phyloP scores from a whole-genome alignment of 1,140 invertebrate species.

The Panulirus ornatus region DNA sequence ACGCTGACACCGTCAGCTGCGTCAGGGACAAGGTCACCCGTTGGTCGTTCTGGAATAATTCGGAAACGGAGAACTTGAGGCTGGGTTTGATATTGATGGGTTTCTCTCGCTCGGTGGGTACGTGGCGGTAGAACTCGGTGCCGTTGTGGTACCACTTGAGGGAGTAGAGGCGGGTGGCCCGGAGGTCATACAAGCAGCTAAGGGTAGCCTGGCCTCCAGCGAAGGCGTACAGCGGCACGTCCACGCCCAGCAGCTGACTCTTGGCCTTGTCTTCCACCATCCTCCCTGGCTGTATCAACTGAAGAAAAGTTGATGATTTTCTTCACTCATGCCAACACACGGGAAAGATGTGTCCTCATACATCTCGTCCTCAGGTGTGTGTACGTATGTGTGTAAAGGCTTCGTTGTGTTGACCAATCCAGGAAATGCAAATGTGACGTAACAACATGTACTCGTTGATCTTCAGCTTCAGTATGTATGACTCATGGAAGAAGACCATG shows the following conservation, averaged over 20 bases:
- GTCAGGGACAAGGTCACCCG: constrained; percentile 38
- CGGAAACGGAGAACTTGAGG: background rate
- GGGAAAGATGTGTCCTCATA: background rate
- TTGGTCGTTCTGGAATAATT: constrained; percentile 33
- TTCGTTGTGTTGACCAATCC: no score
- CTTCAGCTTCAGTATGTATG: no score
- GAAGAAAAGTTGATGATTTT: background rate
- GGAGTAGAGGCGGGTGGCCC: constrained; percentile 26
- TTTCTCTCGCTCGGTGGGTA: constrained; percentile 23
- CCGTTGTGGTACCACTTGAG: constrained; percentile 25
- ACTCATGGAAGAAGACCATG: no score
- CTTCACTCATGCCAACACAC: background rate
- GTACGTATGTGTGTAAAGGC: background rate
- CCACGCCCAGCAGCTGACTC: background rate
- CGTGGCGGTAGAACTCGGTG: no score
- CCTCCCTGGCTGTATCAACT: background rate
- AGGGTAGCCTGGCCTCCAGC: background rate
- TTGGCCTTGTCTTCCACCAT: background rate
- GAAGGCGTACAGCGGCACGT: background rate
- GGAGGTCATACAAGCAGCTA: background rate
- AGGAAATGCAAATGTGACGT: no score
- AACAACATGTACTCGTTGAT: no score
- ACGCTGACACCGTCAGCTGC: constrained; percentile 8
- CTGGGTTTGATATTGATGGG: constrained; percentile 7
- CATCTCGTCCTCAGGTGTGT: background rate